Conservation (phyloP, 1,140 invertebrate genomes). For the Babylonia areolata region DNA sequence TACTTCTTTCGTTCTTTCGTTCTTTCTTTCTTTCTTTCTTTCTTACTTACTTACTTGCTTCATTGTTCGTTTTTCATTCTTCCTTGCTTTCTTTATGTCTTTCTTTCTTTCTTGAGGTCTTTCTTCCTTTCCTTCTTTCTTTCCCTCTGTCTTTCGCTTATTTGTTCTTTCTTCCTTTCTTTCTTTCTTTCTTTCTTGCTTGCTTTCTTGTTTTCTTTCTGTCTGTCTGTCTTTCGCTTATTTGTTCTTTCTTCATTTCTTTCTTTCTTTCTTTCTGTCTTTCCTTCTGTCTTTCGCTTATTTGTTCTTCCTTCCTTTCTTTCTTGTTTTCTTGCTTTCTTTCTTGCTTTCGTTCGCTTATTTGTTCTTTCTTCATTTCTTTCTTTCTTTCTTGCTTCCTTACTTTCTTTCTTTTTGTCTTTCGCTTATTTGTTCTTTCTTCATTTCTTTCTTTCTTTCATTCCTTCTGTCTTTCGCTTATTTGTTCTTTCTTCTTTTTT, state of each 20-base stretch:
- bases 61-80: background rate
- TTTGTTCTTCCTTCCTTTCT: too few relatives aligned
- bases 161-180: background rate
- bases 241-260: background rate
- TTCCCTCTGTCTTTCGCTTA: background rate
- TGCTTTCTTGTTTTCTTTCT: background rate
- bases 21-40: background rate
- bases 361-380: too few relatives aligned
- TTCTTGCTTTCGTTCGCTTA: too few relatives aligned
- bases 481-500: background rate
- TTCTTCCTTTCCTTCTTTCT: background rate
- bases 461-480: background rate
- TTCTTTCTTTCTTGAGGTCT: background rate
- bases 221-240: too few relatives aligned
- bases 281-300: background rate
- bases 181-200: background rate
- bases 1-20: background rate
- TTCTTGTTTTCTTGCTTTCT: too few relatives aligned
- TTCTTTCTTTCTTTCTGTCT: background rate
- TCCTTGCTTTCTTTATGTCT: background rate
- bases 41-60: background rate
- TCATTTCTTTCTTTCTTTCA: background rate
- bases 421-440: background rate
- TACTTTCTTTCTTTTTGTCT: background rate
- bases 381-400: too few relatives aligned